Conservation (phyloP, 37 sponge, comb jelly and placozoan species). For the Geodia barretti region DNA sequence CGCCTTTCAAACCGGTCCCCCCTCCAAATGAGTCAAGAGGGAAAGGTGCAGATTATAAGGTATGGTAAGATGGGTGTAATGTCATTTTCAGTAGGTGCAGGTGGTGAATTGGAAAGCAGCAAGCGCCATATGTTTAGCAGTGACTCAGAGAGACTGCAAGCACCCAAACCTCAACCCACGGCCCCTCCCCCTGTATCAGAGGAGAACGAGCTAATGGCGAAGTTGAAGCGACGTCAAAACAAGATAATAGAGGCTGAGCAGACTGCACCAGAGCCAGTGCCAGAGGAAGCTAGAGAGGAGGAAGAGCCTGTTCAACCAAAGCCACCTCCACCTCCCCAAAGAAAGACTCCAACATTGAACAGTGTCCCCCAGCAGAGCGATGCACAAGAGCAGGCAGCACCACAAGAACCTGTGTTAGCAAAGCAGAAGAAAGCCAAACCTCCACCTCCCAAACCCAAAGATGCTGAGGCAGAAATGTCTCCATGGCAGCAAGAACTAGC, state of each 20-base stretch:
- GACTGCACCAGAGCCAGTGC: slow-evolving; percentile 3
- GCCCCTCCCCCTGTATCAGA: slow-evolving; percentile 21
- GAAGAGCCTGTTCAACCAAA: slow-evolving; percentile 9
- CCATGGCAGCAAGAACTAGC: slow-evolving; percentile 58
- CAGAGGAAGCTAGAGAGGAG: not conserved
- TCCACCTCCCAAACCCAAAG: slow-evolving; percentile 43
- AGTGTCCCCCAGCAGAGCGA: not conserved
- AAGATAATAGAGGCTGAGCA: slow-evolving; percentile 43
- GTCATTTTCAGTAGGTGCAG: too few species aligned
- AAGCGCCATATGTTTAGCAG: too few species aligned
- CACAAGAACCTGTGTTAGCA: slow-evolving; percentile 9
- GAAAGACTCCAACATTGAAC: slow-evolving; percentile 13
- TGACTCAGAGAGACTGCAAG: not conserved
- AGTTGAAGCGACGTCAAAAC: slow-evolving; percentile 66
- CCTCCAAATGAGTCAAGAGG: slow-evolving; percentile 39
- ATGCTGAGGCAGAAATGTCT: slow-evolving; percentile 5
- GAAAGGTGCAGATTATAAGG: too few species aligned
- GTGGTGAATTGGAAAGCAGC: too few species aligned
- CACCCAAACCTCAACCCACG: slow-evolving; percentile 6
- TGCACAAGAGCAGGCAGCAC: slow-evolving; percentile 1
- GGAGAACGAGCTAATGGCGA: slow-evolving; percentile 62
- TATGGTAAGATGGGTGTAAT: too few species aligned
- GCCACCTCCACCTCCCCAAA: slow-evolving; percentile 6
- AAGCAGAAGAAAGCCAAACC: slow-evolving; percentile 29
- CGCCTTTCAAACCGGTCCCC: slow-evolving; percentile 67